phyloP scores from a whole-genome alignment of 2,888 invertebrate species.

The Diaphora mendica region DNA sequence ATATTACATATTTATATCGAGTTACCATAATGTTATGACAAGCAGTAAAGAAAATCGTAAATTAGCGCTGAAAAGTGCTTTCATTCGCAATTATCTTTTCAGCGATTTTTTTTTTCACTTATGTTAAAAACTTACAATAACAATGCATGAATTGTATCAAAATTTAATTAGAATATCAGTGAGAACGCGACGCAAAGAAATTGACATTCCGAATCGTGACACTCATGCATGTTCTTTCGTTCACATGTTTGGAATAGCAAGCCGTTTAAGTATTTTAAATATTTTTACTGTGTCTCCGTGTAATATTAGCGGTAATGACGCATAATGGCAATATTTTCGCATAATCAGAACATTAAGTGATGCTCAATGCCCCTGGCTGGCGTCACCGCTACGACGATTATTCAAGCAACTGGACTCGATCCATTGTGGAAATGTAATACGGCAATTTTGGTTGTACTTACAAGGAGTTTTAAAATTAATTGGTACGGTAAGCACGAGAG shows the following conservation, averaged over 20 bases:
- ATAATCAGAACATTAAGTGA: conserved; percentile 74
- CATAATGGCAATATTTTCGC: conserved; percentile 76
- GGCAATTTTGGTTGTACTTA: background rate
- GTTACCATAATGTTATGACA: too few relatives aligned
- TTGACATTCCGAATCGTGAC: conserved; percentile 29
- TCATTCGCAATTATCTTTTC: background rate
- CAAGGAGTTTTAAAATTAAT: background rate
- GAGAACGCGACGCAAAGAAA: conserved; percentile 18
- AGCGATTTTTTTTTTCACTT: background rate
- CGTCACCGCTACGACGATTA: conserved; percentile 40
- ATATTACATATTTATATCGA: background rate
- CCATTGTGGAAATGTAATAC: conserved; percentile 13
- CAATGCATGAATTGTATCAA: too few relatives aligned
- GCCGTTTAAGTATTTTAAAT: conserved; percentile 71
- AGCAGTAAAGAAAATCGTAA: too few relatives aligned
- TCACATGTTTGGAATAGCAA: conserved; percentile 70
- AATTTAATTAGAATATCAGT: background rate
- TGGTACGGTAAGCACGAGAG: background rate
- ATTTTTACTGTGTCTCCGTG: conserved; percentile 69
- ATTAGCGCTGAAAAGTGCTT: background rate
- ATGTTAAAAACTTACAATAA: too few relatives aligned
- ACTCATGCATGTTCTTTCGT: conserved; percentile 22
- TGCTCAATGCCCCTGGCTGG: conserved; percentile 48
- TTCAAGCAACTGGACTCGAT: conserved; percentile 16
- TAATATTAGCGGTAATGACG: conserved; percentile 80